These are phyloP conservation scores for Alloscopus bannaensis DNA, from an alignment of 2,888 invertebrate genomes.

Conservation along the genomic window DNA sequence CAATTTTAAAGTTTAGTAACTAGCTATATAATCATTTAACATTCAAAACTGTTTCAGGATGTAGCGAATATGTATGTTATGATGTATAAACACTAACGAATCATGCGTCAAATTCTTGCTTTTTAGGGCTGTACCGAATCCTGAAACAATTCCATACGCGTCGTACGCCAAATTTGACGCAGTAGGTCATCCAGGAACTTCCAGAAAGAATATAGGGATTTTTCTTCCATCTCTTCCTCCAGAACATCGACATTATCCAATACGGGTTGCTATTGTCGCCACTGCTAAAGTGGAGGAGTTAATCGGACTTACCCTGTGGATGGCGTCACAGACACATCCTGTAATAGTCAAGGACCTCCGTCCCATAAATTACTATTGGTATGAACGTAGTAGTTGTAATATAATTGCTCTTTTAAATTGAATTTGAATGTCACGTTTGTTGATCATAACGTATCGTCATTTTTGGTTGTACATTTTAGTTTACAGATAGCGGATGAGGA, in stretches of 20 bases:
- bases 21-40: too few relatives aligned
- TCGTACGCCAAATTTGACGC: constrained; percentile 96
- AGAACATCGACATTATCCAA: constrained; percentile 88
- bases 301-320: constrained; percentile 94
- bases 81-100: too few relatives aligned
- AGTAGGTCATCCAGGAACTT: constrained; percentile 76
- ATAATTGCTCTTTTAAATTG: too few relatives aligned
- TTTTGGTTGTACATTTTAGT: too few relatives aligned
- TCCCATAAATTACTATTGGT: constrained; percentile 53
- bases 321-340: constrained; percentile 78
- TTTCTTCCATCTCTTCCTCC: constrained; percentile 91
- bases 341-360: constrained; percentile 49
- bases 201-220: constrained; percentile 89
- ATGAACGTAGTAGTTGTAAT: too few relatives aligned
- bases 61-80: too few relatives aligned
- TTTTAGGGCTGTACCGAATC: constrained; percentile 81
- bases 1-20: not conserved
- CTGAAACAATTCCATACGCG: constrained; percentile 81
- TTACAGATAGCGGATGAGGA: constrained; percentile 97
- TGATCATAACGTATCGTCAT: not conserved
- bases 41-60: too few relatives aligned
- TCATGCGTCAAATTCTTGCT: too few relatives aligned
- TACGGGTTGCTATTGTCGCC: constrained; percentile 87
- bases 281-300: constrained; percentile 92
- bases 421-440: too few relatives aligned